Conservation (phyloP, 2,888 invertebrate species). For the Cabera pusaria region DNA sequence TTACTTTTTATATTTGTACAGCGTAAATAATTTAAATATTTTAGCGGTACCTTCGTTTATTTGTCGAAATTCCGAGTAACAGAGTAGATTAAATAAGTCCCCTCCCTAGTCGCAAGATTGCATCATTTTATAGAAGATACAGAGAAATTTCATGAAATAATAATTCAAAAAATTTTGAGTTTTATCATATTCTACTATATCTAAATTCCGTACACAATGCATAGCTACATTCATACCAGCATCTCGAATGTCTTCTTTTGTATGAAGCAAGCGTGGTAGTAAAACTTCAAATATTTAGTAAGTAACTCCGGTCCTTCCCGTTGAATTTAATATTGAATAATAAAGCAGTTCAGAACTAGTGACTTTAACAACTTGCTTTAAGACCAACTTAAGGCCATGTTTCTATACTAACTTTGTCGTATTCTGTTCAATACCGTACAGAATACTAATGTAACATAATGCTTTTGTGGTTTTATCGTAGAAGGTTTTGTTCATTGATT, state of each 20-base stretch:
- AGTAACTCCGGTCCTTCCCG: constrained; percentile 70
- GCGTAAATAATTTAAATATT: no score
- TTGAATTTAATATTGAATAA: constrained; percentile 81
- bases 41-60: no score
- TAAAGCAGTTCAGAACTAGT: constrained; percentile 75
- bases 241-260: constrained; percentile 44
- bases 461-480: constrained; percentile 21
- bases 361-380: constrained; percentile 74
- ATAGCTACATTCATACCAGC: no score
- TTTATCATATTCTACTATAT: no score
- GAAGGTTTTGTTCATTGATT: constrained; percentile 16
- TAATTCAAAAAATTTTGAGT: no score
- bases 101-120: no score
- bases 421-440: constrained; percentile 35
- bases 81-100: no score
- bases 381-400: constrained; percentile 67
- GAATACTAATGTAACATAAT: constrained; percentile 39
- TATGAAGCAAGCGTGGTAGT: constrained; percentile 49
- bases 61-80: no score
- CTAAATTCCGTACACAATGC: no score
- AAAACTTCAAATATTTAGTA: constrained; percentile 80
- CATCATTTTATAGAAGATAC: no score
- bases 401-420: constrained; percentile 59
- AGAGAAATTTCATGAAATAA: no score
- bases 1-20: no score